A percentile compares a stretch with the other conserved stretches of the same genome.
Evolutionary conservation across 2,888 invertebrate species (phyloP).

Genomic region (Cheilosia grossa): DNA sequence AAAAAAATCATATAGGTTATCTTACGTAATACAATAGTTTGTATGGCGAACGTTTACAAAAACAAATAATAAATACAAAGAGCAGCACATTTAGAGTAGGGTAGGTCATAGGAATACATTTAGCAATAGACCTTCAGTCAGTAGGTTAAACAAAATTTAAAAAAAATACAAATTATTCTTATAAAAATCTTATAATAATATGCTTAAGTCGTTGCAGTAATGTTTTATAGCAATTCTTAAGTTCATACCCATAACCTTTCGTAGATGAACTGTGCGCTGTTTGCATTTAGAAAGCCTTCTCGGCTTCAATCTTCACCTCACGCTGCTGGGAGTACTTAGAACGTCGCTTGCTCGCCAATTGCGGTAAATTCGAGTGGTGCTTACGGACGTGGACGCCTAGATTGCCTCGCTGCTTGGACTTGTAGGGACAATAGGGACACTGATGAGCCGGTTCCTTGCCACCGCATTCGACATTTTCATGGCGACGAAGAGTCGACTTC

Average conservation of each 20-base stretch:
- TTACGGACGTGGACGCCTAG: conserved; percentile 91
- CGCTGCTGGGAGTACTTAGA: conserved; percentile 80
- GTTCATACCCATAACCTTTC: conserved; percentile 18
- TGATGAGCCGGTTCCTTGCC: conserved; percentile 91
- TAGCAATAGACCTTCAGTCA: conserved; percentile 14
- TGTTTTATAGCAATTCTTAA: conserved; percentile 21
- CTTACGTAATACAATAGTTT: conserved; percentile 15
- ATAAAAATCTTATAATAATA: conserved; percentile 26
- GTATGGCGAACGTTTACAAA: conserved; percentile 44
- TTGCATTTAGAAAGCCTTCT: conserved; percentile 55
- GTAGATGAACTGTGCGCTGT: conserved; percentile 2
- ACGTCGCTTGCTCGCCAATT: conserved; percentile 81
- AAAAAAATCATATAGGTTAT: conserved; percentile 6
- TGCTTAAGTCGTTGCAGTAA: conserved; percentile 5
- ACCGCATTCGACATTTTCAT: conserved; percentile 92
- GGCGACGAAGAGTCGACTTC: conserved; percentile 92
- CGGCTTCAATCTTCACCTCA: conserved; percentile 76
- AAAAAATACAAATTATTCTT: conserved; percentile 15
- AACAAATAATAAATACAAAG: conserved; percentile 44
- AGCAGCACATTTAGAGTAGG: conserved; percentile 43
- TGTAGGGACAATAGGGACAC: conserved; percentile 90
- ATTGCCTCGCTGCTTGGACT: conserved; percentile 91
- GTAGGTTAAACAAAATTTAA: conserved; percentile 17
- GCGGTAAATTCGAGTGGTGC: conserved; percentile 85
- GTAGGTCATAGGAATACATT: conserved; percentile 1